phyloP scores from a whole-genome alignment of 2,888 invertebrate species.

The Stramonita haemastoma region DNA sequence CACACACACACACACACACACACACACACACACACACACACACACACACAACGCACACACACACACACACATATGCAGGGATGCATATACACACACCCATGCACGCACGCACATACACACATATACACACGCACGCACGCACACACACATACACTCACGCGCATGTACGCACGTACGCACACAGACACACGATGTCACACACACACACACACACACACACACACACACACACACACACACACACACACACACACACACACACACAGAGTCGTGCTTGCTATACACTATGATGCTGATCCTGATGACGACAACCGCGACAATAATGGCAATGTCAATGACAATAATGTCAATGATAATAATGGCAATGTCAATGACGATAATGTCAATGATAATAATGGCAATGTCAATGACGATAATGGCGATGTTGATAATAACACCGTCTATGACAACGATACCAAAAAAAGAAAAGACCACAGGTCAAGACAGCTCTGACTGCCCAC shows the following conservation, averaged over 20 bases:
- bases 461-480: not conserved
- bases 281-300: not conserved
- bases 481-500: not conserved
- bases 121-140: not conserved
- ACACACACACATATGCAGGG: slow-evolving; percentile 1
- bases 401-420: too few species aligned
- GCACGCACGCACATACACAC: not conserved
- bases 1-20: too few species aligned
- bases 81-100: too few species aligned
- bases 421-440: not conserved
- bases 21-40: too few species aligned
- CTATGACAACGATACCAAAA: not conserved
- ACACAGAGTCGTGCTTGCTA: not conserved
- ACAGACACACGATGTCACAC: not conserved
- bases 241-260: slow-evolving; percentile 13
- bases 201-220: slow-evolving; percentile 3
- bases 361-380: not conserved
- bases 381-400: too few species aligned
- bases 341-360: too few species aligned
- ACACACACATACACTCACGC: not conserved
- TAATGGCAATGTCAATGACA: too few species aligned
- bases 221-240: slow-evolving; percentile 9
- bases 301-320: too few species aligned
- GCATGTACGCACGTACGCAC: not conserved
- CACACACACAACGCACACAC: not conserved